Base-by-base conservation (phyloP, 2,113 vertebrate species). In the Geococcyx californianus region DNA sequence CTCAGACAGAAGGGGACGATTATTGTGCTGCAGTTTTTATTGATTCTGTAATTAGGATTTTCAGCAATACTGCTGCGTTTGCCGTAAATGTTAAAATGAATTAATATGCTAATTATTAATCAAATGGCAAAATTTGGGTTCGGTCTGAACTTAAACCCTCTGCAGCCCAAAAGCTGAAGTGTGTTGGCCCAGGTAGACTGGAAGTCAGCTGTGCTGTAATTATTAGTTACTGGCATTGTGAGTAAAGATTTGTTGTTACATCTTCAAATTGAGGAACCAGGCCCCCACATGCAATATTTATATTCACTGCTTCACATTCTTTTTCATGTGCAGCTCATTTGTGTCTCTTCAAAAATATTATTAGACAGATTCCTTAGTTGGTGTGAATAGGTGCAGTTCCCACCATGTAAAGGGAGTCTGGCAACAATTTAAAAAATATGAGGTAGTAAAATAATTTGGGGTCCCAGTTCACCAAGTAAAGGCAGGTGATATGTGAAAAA, bases 31-130 rank as follows among this genome's bases (percentile, higher is more conserved):
- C 66, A 85, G 84, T 93, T 97, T 97, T 76, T 93, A 93, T 84
- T 86, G 49, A 94, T 95, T 97, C 86, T 95, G 73, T 95, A 95
- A 81, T 91, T 97, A 92, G 82, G 60, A 88, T 97, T 97, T 95
- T 95, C 90, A 90, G 87, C 51, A 76, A 38, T 18, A n/a, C 44
- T 1, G 0, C 66, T 49, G 28, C 86, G 86, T 93, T 96, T 96
- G 67, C 66, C 75, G 67, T 79, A 90, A 91, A 95, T 0, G 7
- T 51, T 93, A 76, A 92, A 77, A 64, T 70, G 17, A 96, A 91
- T 77, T 75, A 80, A 90, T 94, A 89, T 51, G 72, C 47, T 87
- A 63, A 94, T 95, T 84, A 93, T 90, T 94, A 75, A 75, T 36
- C 47, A 60, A 74, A 64, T 4, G 7, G 49, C 25, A 77, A 75